These are phyloP conservation scores for Leptinotarsa tumamoca DNA, from an alignment of 2,888 invertebrate species.

Conservation along the genomic window DNA sequence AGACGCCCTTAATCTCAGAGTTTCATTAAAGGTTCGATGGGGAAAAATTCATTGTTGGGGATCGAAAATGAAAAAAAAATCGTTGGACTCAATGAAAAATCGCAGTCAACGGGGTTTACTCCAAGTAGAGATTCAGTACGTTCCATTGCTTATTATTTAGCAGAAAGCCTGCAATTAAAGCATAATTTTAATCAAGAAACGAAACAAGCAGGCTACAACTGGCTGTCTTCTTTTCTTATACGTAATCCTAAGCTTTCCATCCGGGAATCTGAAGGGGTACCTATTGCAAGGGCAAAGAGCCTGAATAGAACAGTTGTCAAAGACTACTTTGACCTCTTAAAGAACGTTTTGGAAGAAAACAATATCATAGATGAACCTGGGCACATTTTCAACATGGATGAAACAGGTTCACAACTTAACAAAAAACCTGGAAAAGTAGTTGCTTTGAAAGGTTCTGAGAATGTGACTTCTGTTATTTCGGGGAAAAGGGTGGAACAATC, in stretches of 20 bases:
- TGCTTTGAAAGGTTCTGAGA: too few species aligned
- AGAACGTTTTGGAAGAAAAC: neutral
- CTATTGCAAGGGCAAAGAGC: neutral
- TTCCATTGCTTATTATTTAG: neutral
- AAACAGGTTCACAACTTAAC: neutral
- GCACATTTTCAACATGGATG: too few species aligned
- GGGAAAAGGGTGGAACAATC: neutral
- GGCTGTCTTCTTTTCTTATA: too few species aligned
- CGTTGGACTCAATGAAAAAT: neutral
- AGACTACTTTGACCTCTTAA: neutral
- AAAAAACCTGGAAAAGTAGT: neutral
- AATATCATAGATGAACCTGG: too few species aligned
- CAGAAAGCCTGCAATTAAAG: neutral
- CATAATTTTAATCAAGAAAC: neutral
- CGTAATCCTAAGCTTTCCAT: too few species aligned
- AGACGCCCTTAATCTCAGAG: neutral
- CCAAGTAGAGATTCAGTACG: neutral
- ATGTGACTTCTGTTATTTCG: too few species aligned
- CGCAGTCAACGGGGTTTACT: neutral
- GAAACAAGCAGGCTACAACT: neutral
- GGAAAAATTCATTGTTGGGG: neutral
- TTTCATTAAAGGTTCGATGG: neutral
- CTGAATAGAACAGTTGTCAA: slow-evolving; percentile 5
- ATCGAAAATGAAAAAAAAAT: neutral
- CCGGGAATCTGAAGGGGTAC: too few species aligned